Percentiles rank a stretch among this genome's conserved stretches.
Conservation (phyloP, 30 jellyfish, hydroid and myxozoan species). For the Aurelia coerulea region DNA sequence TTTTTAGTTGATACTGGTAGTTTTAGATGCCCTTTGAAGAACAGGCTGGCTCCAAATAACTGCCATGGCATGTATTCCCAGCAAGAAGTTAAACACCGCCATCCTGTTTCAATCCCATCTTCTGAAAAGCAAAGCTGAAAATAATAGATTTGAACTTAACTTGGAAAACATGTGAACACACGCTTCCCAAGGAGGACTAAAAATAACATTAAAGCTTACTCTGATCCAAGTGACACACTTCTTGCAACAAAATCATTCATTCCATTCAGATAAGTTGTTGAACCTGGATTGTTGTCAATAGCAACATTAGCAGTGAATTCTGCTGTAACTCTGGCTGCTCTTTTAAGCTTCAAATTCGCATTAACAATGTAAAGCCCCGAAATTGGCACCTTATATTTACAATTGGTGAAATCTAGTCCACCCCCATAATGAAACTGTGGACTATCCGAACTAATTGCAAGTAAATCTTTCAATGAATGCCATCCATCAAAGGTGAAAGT, state of each 20-base stretch:
- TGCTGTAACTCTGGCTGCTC: constrained; percentile 72
- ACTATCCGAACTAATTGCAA: constrained; percentile 13
- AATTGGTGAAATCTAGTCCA: constrained; percentile 63
- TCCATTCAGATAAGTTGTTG: constrained; percentile 64
- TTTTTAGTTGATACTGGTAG: no score
- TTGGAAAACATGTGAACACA: no score
- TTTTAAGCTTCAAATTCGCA: constrained; percentile 76
- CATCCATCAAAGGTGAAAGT: constrained; percentile 60
- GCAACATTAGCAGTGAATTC: constrained; percentile 71
- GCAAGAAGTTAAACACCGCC: no score
- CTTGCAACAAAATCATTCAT: constrained; percentile 76
- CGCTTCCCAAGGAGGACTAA: not conserved
- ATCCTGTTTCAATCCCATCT: no score
- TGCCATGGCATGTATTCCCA: no score
- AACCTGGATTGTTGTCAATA: constrained; percentile 71
- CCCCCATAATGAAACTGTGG: constrained; percentile 78
- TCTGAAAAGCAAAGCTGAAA: no score
- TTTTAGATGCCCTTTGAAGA: no score
- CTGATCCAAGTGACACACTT: constrained; percentile 50
- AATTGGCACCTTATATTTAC: constrained; percentile 72
- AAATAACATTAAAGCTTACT: constrained; percentile 16
- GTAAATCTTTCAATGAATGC: constrained; percentile 62
- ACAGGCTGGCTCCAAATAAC: no score
- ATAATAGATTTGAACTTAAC: no score
- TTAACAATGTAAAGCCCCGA: constrained; percentile 78